Evolutionary conservation across 2,797 vertebrate genomes (phyloP), one percentile per base, ranked within the genome.

Genomic region (Gymnodraco acuticeps): DNA sequence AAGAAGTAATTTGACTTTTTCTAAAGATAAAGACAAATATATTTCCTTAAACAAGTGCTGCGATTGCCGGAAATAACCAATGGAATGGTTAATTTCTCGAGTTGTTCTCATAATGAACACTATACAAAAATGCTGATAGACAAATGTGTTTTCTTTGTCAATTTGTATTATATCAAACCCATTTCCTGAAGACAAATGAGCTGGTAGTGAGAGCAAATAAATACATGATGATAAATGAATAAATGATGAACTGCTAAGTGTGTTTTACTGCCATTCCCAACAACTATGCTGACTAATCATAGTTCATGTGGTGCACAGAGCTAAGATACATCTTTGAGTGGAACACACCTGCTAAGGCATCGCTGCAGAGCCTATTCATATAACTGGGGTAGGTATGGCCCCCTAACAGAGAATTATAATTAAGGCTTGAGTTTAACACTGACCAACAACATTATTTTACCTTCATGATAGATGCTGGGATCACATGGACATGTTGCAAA

Each of bases 401-500:
- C 52, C 1, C 20, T 14, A 59, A 52, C 15, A 10, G 11, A 38
- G 3, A 23, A 63, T 11, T 38, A 47, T 42, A 47, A 58, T 66
- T 60, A 3, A 51, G 16, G 4, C n/a, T 45, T 16, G 27, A 60
- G 20, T 15, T 60, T 3, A 41, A 31, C 7, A 4, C 23, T 10
- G 17, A 15, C 33, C 5, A 3, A 8, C 13, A 14, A 56, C 20
- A 46, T 73, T 23, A 56, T 31, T 63, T 64, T 46, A 65, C 46
- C 48, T 53, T 50, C 11, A 27, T 79, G 50, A 19, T 53, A 0
- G 5, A 51, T 73, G 42, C 33, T 56, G 56, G 23, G 2, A 51
- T 31, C 8, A 16, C 3, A 51, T 33, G n/a, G 19, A 72, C 65
- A 83, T 50, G 46, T 23, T 33, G 31, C 31, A 67, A 77, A 51